Conservation (phyloP, 2,113 vertebrate species). For the Psammodynastes pulverulentus region DNA sequence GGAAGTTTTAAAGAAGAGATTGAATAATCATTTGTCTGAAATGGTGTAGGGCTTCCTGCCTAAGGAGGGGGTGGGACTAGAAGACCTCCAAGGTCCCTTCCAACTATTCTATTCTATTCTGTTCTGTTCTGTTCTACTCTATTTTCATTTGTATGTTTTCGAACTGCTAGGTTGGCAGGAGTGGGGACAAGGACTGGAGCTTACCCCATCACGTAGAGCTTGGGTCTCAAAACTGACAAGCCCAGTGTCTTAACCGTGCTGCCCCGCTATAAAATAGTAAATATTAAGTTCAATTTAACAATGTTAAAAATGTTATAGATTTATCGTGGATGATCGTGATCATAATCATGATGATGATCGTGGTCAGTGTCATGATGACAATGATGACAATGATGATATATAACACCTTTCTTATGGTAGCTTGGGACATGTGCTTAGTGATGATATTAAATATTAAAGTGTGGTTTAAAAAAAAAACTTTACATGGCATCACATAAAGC, state of each 20-base stretch:
- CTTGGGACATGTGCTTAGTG: neutral
- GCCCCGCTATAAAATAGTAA: neutral
- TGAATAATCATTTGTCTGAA: too few species aligned
- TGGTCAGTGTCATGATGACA: neutral
- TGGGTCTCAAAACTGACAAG: neutral
- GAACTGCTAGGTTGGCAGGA: neutral
- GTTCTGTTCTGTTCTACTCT: neutral
- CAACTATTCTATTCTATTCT: too few species aligned
- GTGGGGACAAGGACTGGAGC: rapidly evolving
- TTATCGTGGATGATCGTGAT: neutral
- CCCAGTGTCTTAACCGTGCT: neutral
- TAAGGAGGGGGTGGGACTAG: too few species aligned
- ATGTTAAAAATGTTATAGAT: neutral
- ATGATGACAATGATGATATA: neutral
- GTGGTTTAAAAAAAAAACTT: slow-evolving; percentile 21
- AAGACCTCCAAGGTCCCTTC: too few species aligned
- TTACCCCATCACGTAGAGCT: neutral
- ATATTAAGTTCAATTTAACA: neutral
- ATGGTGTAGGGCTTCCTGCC: too few species aligned
- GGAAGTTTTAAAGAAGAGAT: too few species aligned
- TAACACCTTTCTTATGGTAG: neutral
- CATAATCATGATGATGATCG: neutral
- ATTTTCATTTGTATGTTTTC: neutral
- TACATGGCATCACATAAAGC: slow-evolving; percentile 27
- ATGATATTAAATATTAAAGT: slow-evolving; percentile 30